These are phyloP conservation scores for Lepeophtheirus salmonis DNA, from an alignment of 1,140 invertebrate species.

Conservation along the genomic window DNA sequence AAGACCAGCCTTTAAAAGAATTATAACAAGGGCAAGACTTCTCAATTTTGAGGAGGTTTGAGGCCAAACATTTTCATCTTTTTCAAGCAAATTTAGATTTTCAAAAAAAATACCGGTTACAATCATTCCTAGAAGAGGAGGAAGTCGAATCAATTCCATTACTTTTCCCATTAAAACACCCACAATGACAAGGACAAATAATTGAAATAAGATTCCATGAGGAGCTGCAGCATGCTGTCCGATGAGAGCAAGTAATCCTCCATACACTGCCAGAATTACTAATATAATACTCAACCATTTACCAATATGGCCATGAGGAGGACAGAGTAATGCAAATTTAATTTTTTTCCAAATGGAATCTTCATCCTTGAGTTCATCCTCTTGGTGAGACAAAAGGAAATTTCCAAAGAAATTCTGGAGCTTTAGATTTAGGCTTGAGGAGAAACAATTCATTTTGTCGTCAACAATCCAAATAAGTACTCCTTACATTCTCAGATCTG, in stretches of 20 bases:
- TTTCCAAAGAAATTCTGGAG: neutral
- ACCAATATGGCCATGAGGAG: constrained; percentile 3
- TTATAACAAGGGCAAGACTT: constrained; percentile 72
- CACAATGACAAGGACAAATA: constrained; percentile 1
- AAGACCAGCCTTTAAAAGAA: constrained; percentile 74
- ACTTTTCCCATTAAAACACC: constrained; percentile 39
- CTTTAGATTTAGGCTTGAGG: too few relatives aligned
- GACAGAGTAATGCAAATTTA: constrained; percentile 4
- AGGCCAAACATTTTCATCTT: constrained; percentile 28
- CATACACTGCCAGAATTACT: neutral
- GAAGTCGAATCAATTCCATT: constrained; percentile 50
- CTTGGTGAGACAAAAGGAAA: neutral
- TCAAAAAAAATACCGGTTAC: constrained; percentile 54
- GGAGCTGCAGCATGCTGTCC: constrained; percentile 7
- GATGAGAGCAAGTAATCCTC: neutral
- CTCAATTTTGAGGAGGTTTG: constrained; percentile 36
- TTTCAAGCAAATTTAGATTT: constrained; percentile 37
- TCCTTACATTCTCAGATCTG: too few relatives aligned
- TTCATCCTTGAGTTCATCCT: neutral
- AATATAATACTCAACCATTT: neutral
- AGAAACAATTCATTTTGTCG: too few relatives aligned
- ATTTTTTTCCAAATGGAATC: neutral
- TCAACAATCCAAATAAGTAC: too few relatives aligned
- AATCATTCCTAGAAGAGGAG: constrained; percentile 68
- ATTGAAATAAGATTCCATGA: constrained; percentile 5